Base-by-base conservation (phyloP, 2,797 vertebrate genomes). In the Pelochelys cantorii region DNA sequence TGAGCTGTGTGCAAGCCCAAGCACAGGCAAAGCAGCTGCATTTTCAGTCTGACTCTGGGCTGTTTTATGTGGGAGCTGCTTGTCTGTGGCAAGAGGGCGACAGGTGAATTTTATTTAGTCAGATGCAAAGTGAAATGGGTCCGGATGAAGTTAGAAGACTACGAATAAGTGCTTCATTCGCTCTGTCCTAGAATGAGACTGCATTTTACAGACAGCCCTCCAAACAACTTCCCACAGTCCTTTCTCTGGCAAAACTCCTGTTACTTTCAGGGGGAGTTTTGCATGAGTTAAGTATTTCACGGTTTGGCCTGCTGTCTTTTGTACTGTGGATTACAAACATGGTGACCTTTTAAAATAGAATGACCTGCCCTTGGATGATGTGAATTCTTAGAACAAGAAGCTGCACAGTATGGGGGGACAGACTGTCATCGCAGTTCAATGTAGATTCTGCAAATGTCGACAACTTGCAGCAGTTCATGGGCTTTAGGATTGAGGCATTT, bases 111-210 rank as follows among this genome's bases (percentile, higher is more conserved):
- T 31, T 62, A 62, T 62, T 62, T 65, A 18, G 31, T 65, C 62
- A 65, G 31, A 65, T n/a, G 31, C 62, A 15, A 15, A 65, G 29
- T 65, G 62, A 31, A 65, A 65, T 65, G 88, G 34, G 25, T 79
- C 4, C 55, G 1, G 0, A 0, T 71, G 85, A 55, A 83, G 62
- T 37, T 85, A 79, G 77, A 86, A 80, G n/a, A 5, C 89, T 86
- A 11, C 60, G 80, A 89, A 86, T 48, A 48, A 29, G 83, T 25
- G 10, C 65, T 53, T 83, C 0, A 0, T 52, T 90, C 79, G 74
- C 74, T 79, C 82, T 56, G 59, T 79, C 85, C 77, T 34, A n/a
- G 90, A 92, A 68, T 90, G 60, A 42, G 83, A 25, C 34, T 85
- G 62, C 62, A n/a, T 65, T 65, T n/a, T 65, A n/a, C 14, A 65